Evolutionary conservation across 2,797 vertebrate genomes (phyloP).

Genomic region (Antennarius maculatus): DNA sequence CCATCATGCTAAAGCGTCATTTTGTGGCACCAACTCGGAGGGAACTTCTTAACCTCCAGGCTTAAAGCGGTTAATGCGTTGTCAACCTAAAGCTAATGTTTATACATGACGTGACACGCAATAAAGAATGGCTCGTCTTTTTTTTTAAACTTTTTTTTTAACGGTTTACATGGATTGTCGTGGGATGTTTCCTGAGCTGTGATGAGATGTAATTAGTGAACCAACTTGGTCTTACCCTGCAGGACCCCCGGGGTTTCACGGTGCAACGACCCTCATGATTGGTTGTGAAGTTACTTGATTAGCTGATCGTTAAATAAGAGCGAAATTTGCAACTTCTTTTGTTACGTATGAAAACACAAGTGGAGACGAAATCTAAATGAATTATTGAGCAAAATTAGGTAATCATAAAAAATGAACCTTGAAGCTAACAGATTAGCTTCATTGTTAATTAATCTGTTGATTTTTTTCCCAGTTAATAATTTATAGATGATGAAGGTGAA

Average conservation of each 20-base stretch:
- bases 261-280: neutral
- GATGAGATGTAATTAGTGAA: neutral
- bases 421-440: too few species aligned
- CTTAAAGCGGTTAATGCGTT: constrained; percentile 48
- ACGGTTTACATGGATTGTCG: constrained; percentile 32
- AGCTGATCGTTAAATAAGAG: too few species aligned
- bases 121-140: constrained; percentile 14
- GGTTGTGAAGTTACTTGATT: too few species aligned
- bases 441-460: too few species aligned
- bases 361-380: too few species aligned
- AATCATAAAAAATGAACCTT: too few species aligned
- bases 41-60: constrained; percentile 56
- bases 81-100: constrained; percentile 49
- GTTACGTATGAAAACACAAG: too few species aligned
- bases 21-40: constrained; percentile 43
- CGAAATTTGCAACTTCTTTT: too few species aligned
- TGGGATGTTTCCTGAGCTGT: constrained; percentile 1
- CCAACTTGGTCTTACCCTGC: neutral
- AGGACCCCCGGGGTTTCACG: neutral
- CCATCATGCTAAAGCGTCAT: constrained; percentile 54
- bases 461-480: too few species aligned
- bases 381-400: too few species aligned
- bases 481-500: too few species aligned
- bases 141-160: neutral
- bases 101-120: constrained; percentile 19